Base-by-base conservation (phyloP, 2,888 invertebrate genomes). In the Tipula vernalis region DNA sequence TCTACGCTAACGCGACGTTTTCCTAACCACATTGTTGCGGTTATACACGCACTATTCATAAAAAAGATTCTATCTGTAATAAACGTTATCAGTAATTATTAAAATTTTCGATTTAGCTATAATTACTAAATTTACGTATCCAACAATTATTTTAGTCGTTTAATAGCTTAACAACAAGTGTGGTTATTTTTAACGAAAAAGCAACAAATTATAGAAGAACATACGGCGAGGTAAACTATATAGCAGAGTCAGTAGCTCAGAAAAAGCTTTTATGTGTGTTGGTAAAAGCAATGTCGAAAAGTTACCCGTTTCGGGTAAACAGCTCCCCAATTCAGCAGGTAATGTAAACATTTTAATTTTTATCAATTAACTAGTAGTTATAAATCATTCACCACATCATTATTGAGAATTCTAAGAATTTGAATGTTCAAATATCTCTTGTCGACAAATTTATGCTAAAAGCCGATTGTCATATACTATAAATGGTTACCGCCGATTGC, bases 381-480 rank as follows among this genome's bases (percentile, higher is more conserved):
- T 86, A 89, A 88, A n/a, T 87, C 89, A 18, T 87, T 88, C 85
- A 88, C 87, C 36, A 12, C 4, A 86, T 88, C 51, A 88, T 87
- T 41, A 1, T 87, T 0, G 42, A 42, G 2, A 15, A 44, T 15
- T 89, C 89, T 86, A 86, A 87, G 87, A 88, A 89, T 86, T 36
- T 83, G 86, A 86, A 88, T 18, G 12, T 89, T 8, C 87, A 86
- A 15, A 88, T 90, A 5, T 87, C 94, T 0, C 89, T 95, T 15
- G 88, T 95, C 1, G 89, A 91, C 51, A 89, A 89, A 2, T 90
- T 91, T 36, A 93, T 94, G 93, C 89, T 94, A 3, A 93, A 93
- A 89, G 88, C 90, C 6, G 92, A 93, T 51, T 92, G 92, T 5
- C 94, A 95, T 89, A 93, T n/a, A n/a, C n/a, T n/a, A n/a, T 95